Base-by-base conservation (phyloP, 2,113 vertebrate genomes). In the Delphinapterus leucas region DNA sequence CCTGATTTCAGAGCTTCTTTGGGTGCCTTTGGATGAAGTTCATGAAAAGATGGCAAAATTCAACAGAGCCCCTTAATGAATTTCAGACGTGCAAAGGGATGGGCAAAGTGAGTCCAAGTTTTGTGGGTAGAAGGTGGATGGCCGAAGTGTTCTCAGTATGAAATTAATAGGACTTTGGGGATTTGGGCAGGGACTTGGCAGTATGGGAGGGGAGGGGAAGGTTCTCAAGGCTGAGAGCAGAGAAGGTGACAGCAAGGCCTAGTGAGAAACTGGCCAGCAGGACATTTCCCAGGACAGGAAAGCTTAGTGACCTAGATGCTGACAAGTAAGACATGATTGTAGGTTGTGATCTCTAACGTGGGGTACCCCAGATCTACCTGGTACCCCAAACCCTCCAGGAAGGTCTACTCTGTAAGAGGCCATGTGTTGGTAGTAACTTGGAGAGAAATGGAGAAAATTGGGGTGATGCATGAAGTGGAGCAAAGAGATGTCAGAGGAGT, bases 11-110 rank as follows among this genome's bases (percentile, higher is more conserved):
- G 71, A n/a, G 55, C 18, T 76, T 90, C 60, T 47, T 23, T 28
- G 14, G 49, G 21, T 63, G 20, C n/a, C 31, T 95, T 90, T 44
- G 73, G 68, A 90, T 90, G 36, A 90, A 84, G 44, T 73, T 76
- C 14, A 38, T 38, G 47, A 63, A 84, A 87, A 82, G 61, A 68
- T 5, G 23, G 18, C 20, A 25, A 81, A 23, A 60, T 89, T 93
- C 77, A 36, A 44, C 33, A 86, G 49, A 63, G 36, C 21, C 10
- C 49, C 3, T 44, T 63, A 44, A 10, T 28, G 84, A 87, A 13
- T 31, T 55, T 86, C n/a, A 47, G 23, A 84, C 20, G 68, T n/a
- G 47, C 44, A 68, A 80, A 92, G 21, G 15, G 80, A 14, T 36
- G 68, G 21, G 41, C 28, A 73, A 73, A 92, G 15, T 9, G 76